phyloP scores from a whole-genome alignment of 2,797 vertebrate genomes.

The Macrochelys suwanniensis region DNA sequence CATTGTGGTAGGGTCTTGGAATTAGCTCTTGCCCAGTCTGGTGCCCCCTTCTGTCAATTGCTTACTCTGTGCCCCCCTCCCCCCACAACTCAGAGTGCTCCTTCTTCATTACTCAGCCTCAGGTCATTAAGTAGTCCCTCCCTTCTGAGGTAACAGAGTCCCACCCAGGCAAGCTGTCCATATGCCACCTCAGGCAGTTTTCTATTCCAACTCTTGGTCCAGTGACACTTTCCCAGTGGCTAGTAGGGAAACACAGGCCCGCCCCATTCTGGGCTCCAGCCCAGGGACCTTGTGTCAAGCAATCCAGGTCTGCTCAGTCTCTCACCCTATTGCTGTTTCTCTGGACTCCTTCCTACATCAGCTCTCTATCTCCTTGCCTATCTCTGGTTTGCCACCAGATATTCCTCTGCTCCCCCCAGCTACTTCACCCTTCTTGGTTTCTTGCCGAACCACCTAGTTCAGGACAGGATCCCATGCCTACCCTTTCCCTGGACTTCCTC shows the following conservation, averaged over 20 bases:
- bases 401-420: neutral
- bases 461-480: neutral
- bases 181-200: neutral
- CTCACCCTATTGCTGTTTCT: neutral
- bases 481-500: neutral
- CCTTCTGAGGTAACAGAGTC: neutral
- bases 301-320: neutral
- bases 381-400: neutral
- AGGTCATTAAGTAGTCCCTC: neutral
- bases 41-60: neutral
- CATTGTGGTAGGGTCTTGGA: neutral
- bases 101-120: neutral
- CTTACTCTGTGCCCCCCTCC: neutral
- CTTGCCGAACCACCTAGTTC: neutral
- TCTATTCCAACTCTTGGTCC: neutral
- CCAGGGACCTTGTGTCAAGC: neutral
- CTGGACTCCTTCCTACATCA: neutral
- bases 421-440: neutral
- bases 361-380: neutral
- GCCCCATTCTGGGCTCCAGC: neutral
- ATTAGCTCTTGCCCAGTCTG: neutral
- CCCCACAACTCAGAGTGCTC: neutral
- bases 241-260: neutral
- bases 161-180: neutral
- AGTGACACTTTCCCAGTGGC: neutral